Base-by-base conservation (phyloP, 2,113 vertebrate species). In the Nannobrachium achirus region DNA sequence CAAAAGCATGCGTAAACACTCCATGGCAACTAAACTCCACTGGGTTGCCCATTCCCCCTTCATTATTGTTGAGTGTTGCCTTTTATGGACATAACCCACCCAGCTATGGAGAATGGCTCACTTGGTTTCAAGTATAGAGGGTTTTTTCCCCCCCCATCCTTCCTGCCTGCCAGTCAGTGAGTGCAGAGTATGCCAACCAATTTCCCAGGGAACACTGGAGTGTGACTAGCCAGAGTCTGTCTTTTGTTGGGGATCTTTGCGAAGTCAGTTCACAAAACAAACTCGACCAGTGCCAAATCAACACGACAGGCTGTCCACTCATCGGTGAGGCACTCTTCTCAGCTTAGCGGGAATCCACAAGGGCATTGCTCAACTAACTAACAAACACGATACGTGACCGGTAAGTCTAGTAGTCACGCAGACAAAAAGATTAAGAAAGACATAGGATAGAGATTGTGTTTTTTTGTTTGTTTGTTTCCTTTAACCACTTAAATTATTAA, bases 211-310 rank as follows among this genome's bases (percentile, higher is more conserved):
- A 18, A 56, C 63, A 33, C 52, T 46, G 33, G 44, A 46, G 33
- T 44, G 58, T 59, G 62, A 73, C 63, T 56, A 56, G 13, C 40
- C 40, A 51, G 64, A 72, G 67, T 75, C 69, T 73, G 66, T 63
- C 48, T 63, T 53, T 61, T 15, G 10, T 52, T 41, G 33, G 62
- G n/a, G 58, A 53, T 73, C 57, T 42, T 40, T n/a, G 60, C 25
- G 38, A 41, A 63, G 51, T 42, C 38, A 48, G 67, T 33, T 57
- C 60, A 40, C 64, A 63, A 51, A 77, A 75, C 53, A 71, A 76
- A 79, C 50, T 65, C 60, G 48, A 33, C 16, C 41, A 13, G n/a
- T 19, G 61, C 73, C 65, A 77, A 78, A 68, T 77, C 59, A 55
- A 63, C 45, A 60, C 41, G n/a, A 67, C 65, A 42, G 62, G 15